Percentiles rank a stretch among this genome's conserved stretches.
These are phyloP conservation scores for Seriola rivoliana DNA, from an alignment of 2,113 vertebrate species.

Conservation along the genomic window DNA sequence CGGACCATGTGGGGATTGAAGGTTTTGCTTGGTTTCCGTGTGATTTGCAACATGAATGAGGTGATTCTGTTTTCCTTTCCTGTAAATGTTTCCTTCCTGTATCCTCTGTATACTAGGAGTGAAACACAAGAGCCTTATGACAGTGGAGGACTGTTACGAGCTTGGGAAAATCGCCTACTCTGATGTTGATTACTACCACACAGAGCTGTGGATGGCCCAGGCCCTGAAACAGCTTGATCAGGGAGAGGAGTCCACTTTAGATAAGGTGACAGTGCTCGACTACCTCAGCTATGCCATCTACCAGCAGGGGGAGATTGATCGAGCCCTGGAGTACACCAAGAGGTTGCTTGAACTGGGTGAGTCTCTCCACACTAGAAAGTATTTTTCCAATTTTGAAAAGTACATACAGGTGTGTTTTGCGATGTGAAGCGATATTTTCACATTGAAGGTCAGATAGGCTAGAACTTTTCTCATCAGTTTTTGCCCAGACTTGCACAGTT, in stretches of 20 bases:
- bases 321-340: constrained; percentile 89
- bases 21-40: not conserved
- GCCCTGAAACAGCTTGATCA: constrained; percentile 92
- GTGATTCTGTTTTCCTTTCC: not conserved
- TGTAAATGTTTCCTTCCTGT: not conserved
- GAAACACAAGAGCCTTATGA: constrained; percentile 91
- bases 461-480: not conserved
- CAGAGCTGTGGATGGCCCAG: constrained; percentile 97
- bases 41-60: not conserved
- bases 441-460: not conserved
- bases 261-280: constrained; percentile 90
- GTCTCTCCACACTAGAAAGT: constrained; percentile 33
- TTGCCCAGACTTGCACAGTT: constrained; percentile 4
- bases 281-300: constrained; percentile 87
- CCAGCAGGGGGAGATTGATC: constrained; percentile 84
- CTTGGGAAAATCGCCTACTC: constrained; percentile 96
- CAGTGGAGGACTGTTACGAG: constrained; percentile 96
- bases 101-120: constrained; percentile 84
- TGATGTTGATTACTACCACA: constrained; percentile 97
- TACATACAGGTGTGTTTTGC: not conserved
- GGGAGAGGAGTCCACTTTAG: constrained; percentile 91
- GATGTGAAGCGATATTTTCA: too few species aligned
- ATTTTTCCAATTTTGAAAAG: not conserved
- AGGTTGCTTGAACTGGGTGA: constrained; percentile 93
- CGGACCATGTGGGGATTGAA: not conserved